Base-by-base conservation (phyloP, 2,888 invertebrate genomes). In the Lasius fuliginosus region DNA sequence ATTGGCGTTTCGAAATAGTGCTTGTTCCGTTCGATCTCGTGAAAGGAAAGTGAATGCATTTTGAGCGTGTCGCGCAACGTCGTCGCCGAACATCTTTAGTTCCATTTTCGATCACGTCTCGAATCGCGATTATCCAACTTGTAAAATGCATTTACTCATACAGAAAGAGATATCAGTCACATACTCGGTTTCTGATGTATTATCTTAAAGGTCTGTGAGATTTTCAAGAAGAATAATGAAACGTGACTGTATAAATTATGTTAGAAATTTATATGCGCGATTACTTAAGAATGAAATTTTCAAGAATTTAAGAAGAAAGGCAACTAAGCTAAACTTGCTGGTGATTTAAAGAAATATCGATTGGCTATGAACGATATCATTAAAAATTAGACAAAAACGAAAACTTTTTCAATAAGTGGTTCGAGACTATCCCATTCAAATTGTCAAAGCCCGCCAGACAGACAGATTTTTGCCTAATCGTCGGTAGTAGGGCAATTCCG, bases 31-130 rank as follows among this genome's bases (percentile, higher is more conserved):
- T 84, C 84, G 86, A 84, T 83, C 84, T 84, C 85, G 84, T 87
- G 89, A 86, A 90, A 89, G 85, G 87, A 87, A 90, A 91, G 90
- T 85, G 89, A 92, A 92, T 89, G 89, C 90, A 92, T 92, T 90
- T 89, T 85, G 64, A 85, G 56, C 86, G 76, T 88, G 88, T 90
- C 83, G 83, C 8, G 40, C 40, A n/a, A 0, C 46, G 12, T 42
- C 30, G 30, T 40, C 42, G 30, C 67, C 40, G 40, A 67, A 40
- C 64, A 65, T 79, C 84, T 87, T 71, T 64, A 62, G 62, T 67
- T 82, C 64, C 76, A 77, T 68, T 85, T 71, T 40, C 56, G 42
- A 8, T 53, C 46, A 58, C 23, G 36, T 23, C n/a, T 60, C 27
- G 46, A 36, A 42, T 73, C n/a, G 15, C 27, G 12, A 9, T 74